Conservation (phyloP, 2,113 vertebrate species). For the Tinamus guttatus region DNA sequence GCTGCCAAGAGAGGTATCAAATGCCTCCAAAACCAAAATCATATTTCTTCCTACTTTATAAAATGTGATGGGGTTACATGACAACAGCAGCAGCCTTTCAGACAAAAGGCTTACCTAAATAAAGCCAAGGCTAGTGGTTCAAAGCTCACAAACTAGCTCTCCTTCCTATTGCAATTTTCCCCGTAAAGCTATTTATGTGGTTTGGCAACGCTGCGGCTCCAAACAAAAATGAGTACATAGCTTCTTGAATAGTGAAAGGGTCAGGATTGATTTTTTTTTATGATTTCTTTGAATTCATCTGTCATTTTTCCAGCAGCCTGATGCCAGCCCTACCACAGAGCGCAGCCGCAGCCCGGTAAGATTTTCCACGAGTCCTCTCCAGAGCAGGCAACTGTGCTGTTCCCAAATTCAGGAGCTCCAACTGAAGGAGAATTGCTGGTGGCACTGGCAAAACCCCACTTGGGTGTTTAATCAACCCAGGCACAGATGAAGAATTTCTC, state of each 20-base stretch:
- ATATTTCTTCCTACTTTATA: accelerated
- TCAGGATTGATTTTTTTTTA: neutral
- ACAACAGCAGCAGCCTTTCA: neutral
- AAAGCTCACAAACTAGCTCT: neutral
- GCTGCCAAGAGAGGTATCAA: neutral
- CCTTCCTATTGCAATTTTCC: neutral
- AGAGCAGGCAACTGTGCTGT: neutral
- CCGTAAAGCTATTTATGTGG: constrained; percentile 45
- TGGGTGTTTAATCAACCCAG: neutral
- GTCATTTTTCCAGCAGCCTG: neutral
- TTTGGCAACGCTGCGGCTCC: neutral
- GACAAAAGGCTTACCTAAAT: neutral
- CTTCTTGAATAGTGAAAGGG: constrained; percentile 2
- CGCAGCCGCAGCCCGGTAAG: neutral
- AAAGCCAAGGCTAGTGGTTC: neutral
- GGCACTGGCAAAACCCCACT: neutral
- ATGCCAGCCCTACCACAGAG: neutral
- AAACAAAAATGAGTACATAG: neutral
- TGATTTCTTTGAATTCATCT: constrained; percentile 3
- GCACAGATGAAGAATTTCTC: neutral
- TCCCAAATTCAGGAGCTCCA: neutral
- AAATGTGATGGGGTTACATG: accelerated
- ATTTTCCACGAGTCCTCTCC: neutral
- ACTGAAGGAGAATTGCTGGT: neutral
- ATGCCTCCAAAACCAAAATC: neutral